These are phyloP conservation scores for Cerceris ruficornis DNA, from an alignment of 2,888 invertebrate species.

Conservation along the genomic window DNA sequence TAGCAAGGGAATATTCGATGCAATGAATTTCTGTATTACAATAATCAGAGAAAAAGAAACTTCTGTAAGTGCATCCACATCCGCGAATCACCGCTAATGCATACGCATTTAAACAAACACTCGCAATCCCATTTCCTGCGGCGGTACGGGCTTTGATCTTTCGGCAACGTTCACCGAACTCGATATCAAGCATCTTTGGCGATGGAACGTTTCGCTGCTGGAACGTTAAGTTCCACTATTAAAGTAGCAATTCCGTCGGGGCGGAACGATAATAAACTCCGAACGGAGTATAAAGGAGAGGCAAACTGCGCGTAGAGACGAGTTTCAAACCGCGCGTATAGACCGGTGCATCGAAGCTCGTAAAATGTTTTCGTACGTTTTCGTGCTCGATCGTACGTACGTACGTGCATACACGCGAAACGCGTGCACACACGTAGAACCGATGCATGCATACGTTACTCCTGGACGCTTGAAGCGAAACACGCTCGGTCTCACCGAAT, in stretches of 20 bases:
- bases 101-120: not conserved
- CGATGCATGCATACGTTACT: too few species aligned
- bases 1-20: too few species aligned
- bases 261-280: conserved; percentile 43
- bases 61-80: not conserved
- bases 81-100: not conserved
- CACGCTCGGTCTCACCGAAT: not conserved
- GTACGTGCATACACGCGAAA: not conserved
- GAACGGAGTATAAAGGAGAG: conserved; percentile 15
- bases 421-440: not conserved
- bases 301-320: conserved; percentile 17
- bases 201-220: conserved; percentile 13
- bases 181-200: conserved; percentile 24
- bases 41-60: not conserved
- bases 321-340: conserved; percentile 1
- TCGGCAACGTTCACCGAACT: not conserved
- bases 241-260: conserved; percentile 18
- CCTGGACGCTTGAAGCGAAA: not conserved
- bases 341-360: conserved; percentile 5
- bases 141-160: conserved; percentile 10
- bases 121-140: not conserved
- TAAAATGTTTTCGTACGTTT: conserved; percentile 53
- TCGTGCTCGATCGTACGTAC: conserved; percentile 49
- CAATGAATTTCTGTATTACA: too few species aligned
- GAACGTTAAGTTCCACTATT: conserved; percentile 27